Conservation (phyloP, 1,140 invertebrate species). For the Zaprionus taronus region DNA sequence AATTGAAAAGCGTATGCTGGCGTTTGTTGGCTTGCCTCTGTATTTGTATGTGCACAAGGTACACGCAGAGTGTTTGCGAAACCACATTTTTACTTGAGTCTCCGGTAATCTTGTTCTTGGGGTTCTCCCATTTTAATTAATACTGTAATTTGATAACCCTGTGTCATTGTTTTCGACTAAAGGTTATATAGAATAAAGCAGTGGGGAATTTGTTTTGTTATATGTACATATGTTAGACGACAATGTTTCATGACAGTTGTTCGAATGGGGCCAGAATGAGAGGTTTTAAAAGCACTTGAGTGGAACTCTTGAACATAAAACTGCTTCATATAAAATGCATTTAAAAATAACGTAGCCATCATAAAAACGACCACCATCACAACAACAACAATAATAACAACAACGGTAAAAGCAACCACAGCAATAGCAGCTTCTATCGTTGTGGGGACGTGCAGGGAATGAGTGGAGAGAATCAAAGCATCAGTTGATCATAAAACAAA, state of each 20-base stretch:
- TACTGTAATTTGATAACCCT: background rate
- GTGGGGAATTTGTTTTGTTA: no score
- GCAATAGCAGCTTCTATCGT: constrained; percentile 38
- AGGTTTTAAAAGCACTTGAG: constrained; percentile 36
- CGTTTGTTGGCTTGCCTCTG: background rate
- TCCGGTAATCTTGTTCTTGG: background rate
- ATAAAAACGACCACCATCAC: constrained; percentile 29
- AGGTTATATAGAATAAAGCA: no score
- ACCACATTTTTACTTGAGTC: no score
- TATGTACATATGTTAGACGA: no score
- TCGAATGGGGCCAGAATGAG: background rate
- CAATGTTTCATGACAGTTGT: no score
- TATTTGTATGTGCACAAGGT: background rate
- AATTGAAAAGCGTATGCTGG: constrained; percentile 17
- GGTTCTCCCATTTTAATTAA: no score
- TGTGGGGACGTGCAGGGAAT: constrained; percentile 11
- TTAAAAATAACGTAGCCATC: constrained; percentile 58
- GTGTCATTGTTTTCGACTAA: background rate
- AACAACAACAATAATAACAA: constrained; percentile 15
- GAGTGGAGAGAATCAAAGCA: background rate
- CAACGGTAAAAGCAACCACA: constrained; percentile 31
- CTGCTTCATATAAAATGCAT: constrained; percentile 59
- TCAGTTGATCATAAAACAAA: constrained; percentile 64
- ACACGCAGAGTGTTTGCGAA: background rate
- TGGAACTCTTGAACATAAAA: constrained; percentile 18